A percentile compares a stretch with the other conserved stretches of the same genome.
Conservation (phyloP, 1,140 invertebrate genomes). For the Hyles euphorbiae region DNA sequence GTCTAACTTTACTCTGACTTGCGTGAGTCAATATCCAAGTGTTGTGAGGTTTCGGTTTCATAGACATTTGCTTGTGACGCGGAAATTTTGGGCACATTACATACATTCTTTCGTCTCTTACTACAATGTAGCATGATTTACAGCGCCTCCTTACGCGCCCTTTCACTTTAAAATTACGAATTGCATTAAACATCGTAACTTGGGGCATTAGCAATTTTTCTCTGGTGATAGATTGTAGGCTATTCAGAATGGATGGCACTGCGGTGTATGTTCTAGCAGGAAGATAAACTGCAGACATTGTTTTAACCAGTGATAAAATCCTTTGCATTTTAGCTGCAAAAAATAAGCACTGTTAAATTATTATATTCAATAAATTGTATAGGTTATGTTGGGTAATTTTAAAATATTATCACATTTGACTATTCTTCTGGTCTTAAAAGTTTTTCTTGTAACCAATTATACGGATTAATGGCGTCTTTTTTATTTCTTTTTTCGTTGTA, state of each 20-base stretch:
- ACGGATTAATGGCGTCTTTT: too few relatives aligned
- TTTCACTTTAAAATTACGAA: conserved; percentile 58
- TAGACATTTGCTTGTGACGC: conserved; percentile 87
- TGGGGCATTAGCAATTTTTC: conserved; percentile 37
- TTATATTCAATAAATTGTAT: background rate
- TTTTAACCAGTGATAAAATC: conserved; percentile 36
- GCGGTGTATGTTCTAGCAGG: conserved; percentile 12
- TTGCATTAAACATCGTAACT: conserved; percentile 36
- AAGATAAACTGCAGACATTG: conserved; percentile 18
- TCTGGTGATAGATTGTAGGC: conserved; percentile 29
- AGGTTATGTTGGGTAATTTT: background rate
- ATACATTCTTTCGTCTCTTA: conserved; percentile 80
- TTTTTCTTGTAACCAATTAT: too few relatives aligned
- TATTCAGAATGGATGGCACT: conserved; percentile 30
- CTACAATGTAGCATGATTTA: conserved; percentile 85
- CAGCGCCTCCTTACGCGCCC: conserved; percentile 76
- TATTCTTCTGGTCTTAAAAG: background rate
- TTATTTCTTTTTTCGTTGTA: too few relatives aligned
- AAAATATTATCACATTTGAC: background rate
- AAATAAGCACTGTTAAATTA: background rate
- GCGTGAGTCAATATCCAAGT: conserved; percentile 85
- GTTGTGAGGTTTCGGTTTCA: conserved; percentile 78
- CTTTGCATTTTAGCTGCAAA: conserved; percentile 6
- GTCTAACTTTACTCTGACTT: conserved; percentile 78
- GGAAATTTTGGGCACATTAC: conserved; percentile 85